These are phyloP conservation scores for Macaca mulatta DNA, from an alignment of 2,113 vertebrate species.

Conservation along the genomic window DNA sequence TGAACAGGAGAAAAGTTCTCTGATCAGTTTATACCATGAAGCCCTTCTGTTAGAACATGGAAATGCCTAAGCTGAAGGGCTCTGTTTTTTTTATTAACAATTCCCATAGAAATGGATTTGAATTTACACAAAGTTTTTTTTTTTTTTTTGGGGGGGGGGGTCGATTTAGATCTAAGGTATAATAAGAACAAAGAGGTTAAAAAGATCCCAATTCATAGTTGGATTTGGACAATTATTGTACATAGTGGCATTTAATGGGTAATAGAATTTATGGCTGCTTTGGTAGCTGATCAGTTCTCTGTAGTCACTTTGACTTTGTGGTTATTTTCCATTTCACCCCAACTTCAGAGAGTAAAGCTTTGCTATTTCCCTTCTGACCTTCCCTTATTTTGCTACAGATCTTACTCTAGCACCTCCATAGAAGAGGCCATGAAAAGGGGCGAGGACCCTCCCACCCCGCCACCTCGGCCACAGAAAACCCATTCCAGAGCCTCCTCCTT, in stretches of 20 bases:
- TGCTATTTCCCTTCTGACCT: conserved; percentile 61
- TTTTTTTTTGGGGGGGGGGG: not conserved
- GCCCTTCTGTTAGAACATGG: not conserved
- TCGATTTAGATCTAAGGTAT: conserved; percentile 18
- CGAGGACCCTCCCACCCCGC: conserved; percentile 95
- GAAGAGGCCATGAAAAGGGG: conserved; percentile 96
- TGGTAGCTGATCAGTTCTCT: not conserved
- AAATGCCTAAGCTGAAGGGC: not conserved
- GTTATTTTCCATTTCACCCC: conserved; percentile 43
- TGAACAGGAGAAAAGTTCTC: not conserved
- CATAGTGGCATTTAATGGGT: not conserved
- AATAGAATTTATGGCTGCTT: not conserved
- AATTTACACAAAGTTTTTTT: not conserved
- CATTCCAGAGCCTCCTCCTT: conserved; percentile 98
- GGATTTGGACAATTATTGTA: not conserved
- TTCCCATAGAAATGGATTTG: not conserved
- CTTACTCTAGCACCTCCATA: conserved; percentile 96
- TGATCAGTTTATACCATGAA: not conserved
- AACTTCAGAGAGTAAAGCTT: conserved; percentile 43
- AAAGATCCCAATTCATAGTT: not conserved
- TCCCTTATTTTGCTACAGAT: conserved; percentile 85
- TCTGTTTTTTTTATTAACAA: not conserved
- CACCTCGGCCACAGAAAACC: conserved; percentile 95
- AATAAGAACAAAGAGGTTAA: conserved; percentile 17
- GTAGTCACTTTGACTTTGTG: conserved; percentile 11